Conservation (phyloP, 2,113 vertebrate species). For the Xiphophorus couchianus region DNA sequence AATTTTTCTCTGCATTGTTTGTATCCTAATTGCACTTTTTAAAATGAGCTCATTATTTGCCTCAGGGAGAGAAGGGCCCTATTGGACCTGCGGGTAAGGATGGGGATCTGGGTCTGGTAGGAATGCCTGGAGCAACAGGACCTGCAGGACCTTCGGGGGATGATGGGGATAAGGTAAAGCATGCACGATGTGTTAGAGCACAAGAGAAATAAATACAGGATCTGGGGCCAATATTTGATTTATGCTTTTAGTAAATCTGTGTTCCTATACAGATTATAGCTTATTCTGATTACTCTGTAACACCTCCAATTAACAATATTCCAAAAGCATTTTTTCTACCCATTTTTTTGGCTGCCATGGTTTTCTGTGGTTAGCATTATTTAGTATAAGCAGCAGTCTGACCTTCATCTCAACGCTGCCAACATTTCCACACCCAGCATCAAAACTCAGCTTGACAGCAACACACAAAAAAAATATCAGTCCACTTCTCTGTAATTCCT, state of each 20-base stretch:
- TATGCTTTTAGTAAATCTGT: not conserved
- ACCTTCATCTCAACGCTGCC: too few relatives aligned
- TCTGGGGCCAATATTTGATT: not conserved
- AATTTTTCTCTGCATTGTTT: slow-evolving; percentile 8
- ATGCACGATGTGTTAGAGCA: not conserved
- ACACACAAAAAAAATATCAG: not conserved
- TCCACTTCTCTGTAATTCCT: not conserved
- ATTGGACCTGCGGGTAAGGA: slow-evolving; percentile 78
- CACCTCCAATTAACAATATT: too few relatives aligned
- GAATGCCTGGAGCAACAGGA: slow-evolving; percentile 72
- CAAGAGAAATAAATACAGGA: not conserved
- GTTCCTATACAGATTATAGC: not conserved
- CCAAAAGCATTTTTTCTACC: too few relatives aligned
- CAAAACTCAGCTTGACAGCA: too few relatives aligned
- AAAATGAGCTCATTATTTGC: slow-evolving; percentile 29
- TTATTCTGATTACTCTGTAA: too few relatives aligned
- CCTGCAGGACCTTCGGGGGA: slow-evolving; percentile 79
- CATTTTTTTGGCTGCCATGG: not conserved
- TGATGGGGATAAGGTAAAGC: slow-evolving; percentile 80
- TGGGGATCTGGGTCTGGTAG: slow-evolving; percentile 76
- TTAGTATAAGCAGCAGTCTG: not conserved
- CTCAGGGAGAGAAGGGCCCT: slow-evolving; percentile 79
- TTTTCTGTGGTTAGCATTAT: not conserved
- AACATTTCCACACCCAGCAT: too few relatives aligned
- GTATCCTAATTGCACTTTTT: not conserved